These are phyloP conservation scores for Onthophagus taurus DNA, from an alignment of 1,140 invertebrate genomes.

Conservation along the genomic window DNA sequence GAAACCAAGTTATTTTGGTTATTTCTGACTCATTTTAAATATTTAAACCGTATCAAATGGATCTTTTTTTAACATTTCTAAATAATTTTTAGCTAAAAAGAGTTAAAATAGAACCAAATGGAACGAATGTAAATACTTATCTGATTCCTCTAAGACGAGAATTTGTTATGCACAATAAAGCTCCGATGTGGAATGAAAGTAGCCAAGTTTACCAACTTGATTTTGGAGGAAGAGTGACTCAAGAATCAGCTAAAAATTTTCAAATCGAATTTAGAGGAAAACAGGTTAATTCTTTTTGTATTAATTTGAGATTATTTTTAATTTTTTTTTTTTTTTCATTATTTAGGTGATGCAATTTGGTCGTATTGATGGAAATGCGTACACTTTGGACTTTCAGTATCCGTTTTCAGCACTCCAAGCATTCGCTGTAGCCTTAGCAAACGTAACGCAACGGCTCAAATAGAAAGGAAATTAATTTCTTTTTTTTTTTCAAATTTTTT, in stretches of 20 bases:
- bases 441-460: conserved; percentile 97
- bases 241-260: conserved; percentile 99
- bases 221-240: conserved; percentile 97
- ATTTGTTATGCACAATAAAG: conserved; percentile 97
- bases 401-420: conserved; percentile 97
- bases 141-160: conserved; percentile 53
- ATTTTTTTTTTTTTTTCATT: background rate
- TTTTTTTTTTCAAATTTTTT: too few species aligned
- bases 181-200: conserved; percentile 98
- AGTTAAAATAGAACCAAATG: conserved; percentile 49
- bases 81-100: conserved; percentile 54
- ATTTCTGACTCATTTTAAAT: background rate
- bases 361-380: conserved; percentile 95
- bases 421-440: conserved; percentile 95
- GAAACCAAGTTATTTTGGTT: background rate
- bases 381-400: conserved; percentile 98
- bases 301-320: background rate
- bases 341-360: conserved; percentile 98
- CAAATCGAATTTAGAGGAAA: conserved; percentile 96
- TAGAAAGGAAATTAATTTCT: too few species aligned
- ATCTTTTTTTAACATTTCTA: background rate
- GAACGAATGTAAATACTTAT: conserved; percentile 39
- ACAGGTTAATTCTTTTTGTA: conserved; percentile 57
- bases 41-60: too few species aligned
- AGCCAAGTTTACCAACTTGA: conserved; percentile 98